Base-by-base conservation (phyloP, 2,113 vertebrate genomes). In the Xenopus laevis region DNA sequence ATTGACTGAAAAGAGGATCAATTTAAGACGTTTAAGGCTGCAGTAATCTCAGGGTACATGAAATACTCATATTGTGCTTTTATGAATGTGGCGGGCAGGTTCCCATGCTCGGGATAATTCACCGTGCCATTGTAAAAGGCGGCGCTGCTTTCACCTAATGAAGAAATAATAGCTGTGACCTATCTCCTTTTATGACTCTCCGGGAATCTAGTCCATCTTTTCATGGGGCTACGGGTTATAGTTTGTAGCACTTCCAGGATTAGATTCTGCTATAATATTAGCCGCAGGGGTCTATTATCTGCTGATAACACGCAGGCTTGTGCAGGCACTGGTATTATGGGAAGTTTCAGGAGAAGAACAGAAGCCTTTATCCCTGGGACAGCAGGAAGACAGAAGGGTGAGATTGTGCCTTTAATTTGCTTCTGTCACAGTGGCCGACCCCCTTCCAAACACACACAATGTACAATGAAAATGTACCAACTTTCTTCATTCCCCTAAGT, bases 81-180 rank as follows among this genome's bases (percentile, higher is more conserved):
- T 12, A 47, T 12, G n/a, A 10, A 47, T 10, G 13, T 12, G 10
- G 13, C 47, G 33, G 33, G 13, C 47, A 1, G 65, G 65, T 75
- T 75, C 66, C 65, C 73, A 75, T 63, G 68, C 73, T 50, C 27
- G 52, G 65, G 23, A 45, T 69, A 75, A 75, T 68, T 68, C 59
- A 44, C 45, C 65, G 18, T 69, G 23, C 27, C 58, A 60, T 60
- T 13, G 55, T 75, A 69, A 75, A 65, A n/a, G 58, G 58, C 18
- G 21, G 47, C 13, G 46, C 65, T 75, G 65, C 52, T 75, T 52
- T 68, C 47, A 62, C 65, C 72, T 75, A 75, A 75, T 75, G 20
- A 75, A 75, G 57, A 60, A 69, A 62, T 75, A 75, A 75, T 75
- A 40, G 46, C 65, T 68, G 73, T 75, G 73, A 75, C 73, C 73